Evolutionary conservation across 2,888 invertebrate species (phyloP), one percentile per base, ranked within the genome.

Genomic region (Isotomurus palustris): DNA sequence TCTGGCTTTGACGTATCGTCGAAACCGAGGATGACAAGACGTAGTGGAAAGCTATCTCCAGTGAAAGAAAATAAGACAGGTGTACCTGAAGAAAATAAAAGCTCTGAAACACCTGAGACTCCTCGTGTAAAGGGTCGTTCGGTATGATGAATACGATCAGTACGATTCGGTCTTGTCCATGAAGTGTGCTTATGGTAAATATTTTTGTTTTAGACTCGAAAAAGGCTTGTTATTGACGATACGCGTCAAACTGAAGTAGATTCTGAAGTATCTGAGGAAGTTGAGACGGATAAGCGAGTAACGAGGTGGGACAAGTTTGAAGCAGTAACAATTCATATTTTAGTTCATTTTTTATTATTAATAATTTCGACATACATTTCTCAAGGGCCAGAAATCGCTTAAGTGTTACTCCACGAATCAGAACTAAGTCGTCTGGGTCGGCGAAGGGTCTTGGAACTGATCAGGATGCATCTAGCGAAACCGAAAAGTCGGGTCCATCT

Each of bases 381-480:
- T 53, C 2, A 25, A 54, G 56, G 32, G 56, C 56, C 4, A 1
- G 56, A 32, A 50, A 49, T 12, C 49, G 50, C 21, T 50, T 50
- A 14, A 32, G 50, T 25, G n/a, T 41, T 14, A 32, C 49, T 41
- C 41, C 56, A 2, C 29, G 49, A 6, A 28, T 29, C 1, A 22
- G 22, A 2, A n/a, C 32, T 8, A 49, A 32, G 21, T 17, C 35
- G 3, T 29, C 22, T 3, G 29, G 43, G 10, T 38, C 32, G 5
- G 12, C 35, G 1, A 49, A 49, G 21, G 22, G 28, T 10, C 24
- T 24, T 17, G 25, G 27, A 2, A 41, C 29, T 1, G 60, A 50
- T 21, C 47, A 51, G 2, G 49, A 47, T 21, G 56, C 49, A n/a
- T 48, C 53, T 5, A 49, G 56, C 24, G 55, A 55, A 21, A 22